phyloP scores from a whole-genome alignment of 2,113 vertebrate species.

The Siphamia tubifer region DNA sequence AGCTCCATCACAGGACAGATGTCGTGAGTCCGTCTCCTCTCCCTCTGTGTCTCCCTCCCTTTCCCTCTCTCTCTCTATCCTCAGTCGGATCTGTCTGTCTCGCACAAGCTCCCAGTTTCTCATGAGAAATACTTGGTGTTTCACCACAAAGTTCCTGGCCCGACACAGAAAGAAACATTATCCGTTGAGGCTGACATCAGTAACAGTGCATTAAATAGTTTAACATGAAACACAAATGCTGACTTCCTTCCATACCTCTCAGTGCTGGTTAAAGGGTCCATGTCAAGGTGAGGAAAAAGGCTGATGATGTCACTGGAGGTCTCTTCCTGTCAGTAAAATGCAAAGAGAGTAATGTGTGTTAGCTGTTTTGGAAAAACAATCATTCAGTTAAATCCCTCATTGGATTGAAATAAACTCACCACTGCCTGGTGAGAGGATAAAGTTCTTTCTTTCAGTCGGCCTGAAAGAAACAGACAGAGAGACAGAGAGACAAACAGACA shows the following conservation, averaged over 20 bases:
- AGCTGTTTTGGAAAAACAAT: neutral
- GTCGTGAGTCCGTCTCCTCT: slow-evolving; percentile 43
- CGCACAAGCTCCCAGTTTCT: slow-evolving; percentile 93
- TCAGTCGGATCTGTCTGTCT: slow-evolving; percentile 88
- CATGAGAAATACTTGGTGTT: slow-evolving; percentile 91
- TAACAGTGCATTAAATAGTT: neutral
- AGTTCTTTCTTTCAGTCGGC: slow-evolving; percentile 61
- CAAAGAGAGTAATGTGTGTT: neutral
- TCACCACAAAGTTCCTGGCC: slow-evolving; percentile 90
- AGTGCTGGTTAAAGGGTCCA: slow-evolving; percentile 91
- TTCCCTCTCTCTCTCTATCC: slow-evolving; percentile 77
- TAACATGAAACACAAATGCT: neutral
- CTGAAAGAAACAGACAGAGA: slow-evolving; percentile 42
- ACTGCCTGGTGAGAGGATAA: slow-evolving; percentile 24
- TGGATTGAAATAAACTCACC: slow-evolving; percentile 32
- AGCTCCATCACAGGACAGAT: slow-evolving; percentile 47
- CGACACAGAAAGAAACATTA: slow-evolving; percentile 24
- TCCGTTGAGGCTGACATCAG: neutral
- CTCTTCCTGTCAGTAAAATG: slow-evolving; percentile 44
- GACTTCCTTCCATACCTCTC: slow-evolving; percentile 80
- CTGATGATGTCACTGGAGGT: slow-evolving; percentile 77
- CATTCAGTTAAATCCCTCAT: neutral
- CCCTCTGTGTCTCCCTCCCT: slow-evolving; percentile 45
- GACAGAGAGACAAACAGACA: neutral
- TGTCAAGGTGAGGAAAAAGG: slow-evolving; percentile 85